Conservation (phyloP, 1,140 invertebrate species). For the Anoplophora glabripennis region DNA sequence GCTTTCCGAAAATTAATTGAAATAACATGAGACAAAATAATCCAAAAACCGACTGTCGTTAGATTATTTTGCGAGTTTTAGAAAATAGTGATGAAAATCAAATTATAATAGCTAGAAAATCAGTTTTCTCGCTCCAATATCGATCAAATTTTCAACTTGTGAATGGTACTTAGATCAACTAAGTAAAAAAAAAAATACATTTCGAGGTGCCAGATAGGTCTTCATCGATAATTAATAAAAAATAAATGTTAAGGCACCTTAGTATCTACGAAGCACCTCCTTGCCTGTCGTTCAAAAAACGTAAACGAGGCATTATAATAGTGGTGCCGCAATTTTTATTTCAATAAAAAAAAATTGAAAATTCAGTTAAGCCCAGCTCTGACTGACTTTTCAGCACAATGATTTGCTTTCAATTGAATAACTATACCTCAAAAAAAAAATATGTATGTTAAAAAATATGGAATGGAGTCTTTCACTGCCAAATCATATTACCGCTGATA, state of each 20-base stretch:
- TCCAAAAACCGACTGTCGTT: too few relatives aligned
- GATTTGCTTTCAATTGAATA: too few relatives aligned
- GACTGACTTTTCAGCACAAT: not conserved
- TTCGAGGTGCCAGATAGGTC: conserved; percentile 14
- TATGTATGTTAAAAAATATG: not conserved
- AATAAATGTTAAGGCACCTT: conserved; percentile 18
- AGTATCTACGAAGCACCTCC: conserved; percentile 10
- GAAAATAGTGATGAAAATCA: not conserved
- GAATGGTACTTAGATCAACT: conserved; percentile 6
- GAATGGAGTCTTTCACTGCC: not conserved
- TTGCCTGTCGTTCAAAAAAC: conserved; percentile 11
- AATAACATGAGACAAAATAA: too few relatives aligned
- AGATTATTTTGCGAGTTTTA: too few relatives aligned
- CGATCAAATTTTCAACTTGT: conserved; percentile 2
- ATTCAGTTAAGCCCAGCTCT: not conserved
- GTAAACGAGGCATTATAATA: conserved; percentile 7
- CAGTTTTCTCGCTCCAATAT: conserved; percentile 1
- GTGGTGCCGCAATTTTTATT: not conserved
- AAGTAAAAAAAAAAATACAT: conserved; percentile 4
- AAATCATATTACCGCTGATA: too few relatives aligned
- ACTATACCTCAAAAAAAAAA: too few relatives aligned
- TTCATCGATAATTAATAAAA: conserved; percentile 4
- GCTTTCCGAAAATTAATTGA: not conserved
- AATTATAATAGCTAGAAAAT: not conserved
- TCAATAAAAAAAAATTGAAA: not conserved